Evolutionary conservation across 2,113 vertebrate species (phyloP).

Genomic region (Ciconia boyciana): DNA sequence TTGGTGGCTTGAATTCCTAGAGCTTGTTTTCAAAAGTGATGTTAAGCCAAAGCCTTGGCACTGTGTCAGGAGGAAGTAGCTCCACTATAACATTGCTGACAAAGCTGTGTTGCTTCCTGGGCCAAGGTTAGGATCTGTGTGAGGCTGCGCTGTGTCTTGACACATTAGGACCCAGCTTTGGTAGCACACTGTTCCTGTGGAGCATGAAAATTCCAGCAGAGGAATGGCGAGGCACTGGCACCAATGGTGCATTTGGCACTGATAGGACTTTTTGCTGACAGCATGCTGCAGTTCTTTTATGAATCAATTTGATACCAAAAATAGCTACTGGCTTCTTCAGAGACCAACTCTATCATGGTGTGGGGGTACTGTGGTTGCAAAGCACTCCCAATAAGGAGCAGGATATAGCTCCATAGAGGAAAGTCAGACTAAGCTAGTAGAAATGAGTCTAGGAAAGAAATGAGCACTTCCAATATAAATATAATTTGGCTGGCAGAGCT

Average conservation of each 20-base stretch:
- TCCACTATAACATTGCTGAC: neutral
- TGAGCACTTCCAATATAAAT: neutral
- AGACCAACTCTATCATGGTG: neutral
- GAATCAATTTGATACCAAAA: neutral
- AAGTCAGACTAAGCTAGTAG: neutral
- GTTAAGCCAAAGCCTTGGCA: neutral
- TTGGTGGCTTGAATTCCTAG: neutral
- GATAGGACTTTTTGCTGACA: neutral
- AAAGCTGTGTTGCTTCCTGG: neutral
- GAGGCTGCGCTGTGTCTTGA: neutral
- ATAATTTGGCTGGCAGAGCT: neutral
- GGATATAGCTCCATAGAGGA: neutral
- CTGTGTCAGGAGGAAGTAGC: neutral
- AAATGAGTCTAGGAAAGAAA: neutral
- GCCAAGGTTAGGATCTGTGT: neutral
- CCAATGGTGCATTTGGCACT: neutral
- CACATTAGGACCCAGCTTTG: neutral
- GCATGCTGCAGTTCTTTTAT: neutral
- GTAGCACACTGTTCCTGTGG: neutral
- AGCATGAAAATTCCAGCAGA: neutral
- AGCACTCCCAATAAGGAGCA: neutral
- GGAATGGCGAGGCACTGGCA: neutral
- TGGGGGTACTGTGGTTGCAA: neutral
- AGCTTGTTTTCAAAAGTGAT: neutral
- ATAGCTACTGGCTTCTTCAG: neutral